These are phyloP conservation scores for Campoletis sonorensis DNA, from an alignment of 1,140 invertebrate species.

Conservation along the genomic window DNA sequence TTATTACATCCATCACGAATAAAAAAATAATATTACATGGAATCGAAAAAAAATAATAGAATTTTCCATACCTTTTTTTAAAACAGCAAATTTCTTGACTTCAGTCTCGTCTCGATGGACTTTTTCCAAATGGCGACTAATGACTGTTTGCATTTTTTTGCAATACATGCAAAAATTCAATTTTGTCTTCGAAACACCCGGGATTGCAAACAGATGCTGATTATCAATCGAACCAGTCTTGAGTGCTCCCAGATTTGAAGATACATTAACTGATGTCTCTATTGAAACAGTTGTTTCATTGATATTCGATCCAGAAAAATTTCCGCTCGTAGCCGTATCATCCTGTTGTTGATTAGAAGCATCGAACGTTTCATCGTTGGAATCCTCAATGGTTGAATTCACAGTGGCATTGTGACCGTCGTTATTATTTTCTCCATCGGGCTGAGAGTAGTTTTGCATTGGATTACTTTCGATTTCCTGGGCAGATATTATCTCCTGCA, in stretches of 20 bases:
- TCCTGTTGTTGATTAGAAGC: not conserved
- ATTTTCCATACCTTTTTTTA: constrained; percentile 26
- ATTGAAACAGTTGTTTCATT: not conserved
- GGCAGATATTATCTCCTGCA: not conserved
- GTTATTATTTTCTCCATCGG: not conserved
- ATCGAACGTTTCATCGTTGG: not conserved
- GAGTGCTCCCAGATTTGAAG: not conserved
- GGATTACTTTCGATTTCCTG: too few species aligned
- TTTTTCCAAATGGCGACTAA: constrained; percentile 46
- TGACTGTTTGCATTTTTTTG: constrained; percentile 38
- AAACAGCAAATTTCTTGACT: constrained; percentile 39
- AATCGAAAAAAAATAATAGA: constrained; percentile 9
- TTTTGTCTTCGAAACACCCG: constrained; percentile 10
- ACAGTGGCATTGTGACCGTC: not conserved
- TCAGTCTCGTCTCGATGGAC: constrained; percentile 44
- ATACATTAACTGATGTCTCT: too few species aligned
- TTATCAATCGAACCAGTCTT: constrained; percentile 31
- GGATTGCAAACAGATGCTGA: constrained; percentile 4
- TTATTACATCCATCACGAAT: too few species aligned
- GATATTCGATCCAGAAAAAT: not conserved
- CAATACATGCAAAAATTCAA: constrained; percentile 47
- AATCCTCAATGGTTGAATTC: not conserved
- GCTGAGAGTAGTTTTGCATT: too few species aligned
- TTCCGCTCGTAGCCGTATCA: not conserved
- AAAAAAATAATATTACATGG: not conserved